A percentile compares a stretch with the other conserved stretches of the same genome.
Evolutionary conservation across 1,140 invertebrate genomes (phyloP).

Genomic region (Penaeus indicus): DNA sequence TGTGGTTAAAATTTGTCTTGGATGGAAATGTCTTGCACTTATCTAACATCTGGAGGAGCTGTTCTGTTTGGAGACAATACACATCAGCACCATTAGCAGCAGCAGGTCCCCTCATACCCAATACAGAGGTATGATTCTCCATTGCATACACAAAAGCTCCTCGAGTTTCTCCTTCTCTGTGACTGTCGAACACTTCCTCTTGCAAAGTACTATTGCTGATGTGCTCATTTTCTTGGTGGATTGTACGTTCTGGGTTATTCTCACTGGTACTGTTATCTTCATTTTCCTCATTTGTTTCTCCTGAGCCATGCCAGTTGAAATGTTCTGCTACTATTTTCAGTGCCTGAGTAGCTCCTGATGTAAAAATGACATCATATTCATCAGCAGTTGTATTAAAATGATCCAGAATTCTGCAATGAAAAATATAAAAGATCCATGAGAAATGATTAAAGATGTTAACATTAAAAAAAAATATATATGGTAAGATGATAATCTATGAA

Average conservation of each 20-base stretch:
- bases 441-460: conserved; percentile 6
- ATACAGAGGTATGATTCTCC: conserved; percentile 95
- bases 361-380: conserved; percentile 91
- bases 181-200: neutral
- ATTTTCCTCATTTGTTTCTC: neutral
- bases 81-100: conserved; percentile 63
- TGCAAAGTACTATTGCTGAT: neutral
- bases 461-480: neutral
- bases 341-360: conserved; percentile 87
- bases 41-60: conserved; percentile 8
- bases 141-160: conserved; percentile 85
- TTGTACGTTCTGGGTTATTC: too few relatives aligned
- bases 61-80: conserved; percentile 17
- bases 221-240: neutral
- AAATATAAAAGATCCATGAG: conserved; percentile 55
- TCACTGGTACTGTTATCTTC: too few relatives aligned
- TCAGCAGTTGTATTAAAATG: conserved; percentile 86
- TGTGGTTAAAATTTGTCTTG: too few relatives aligned
- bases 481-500: too few relatives aligned
- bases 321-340: conserved; percentile 87
- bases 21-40: neutral
- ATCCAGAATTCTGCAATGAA: conserved; percentile 79
- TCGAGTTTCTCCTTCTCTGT: conserved; percentile 52
- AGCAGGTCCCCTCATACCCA: conserved; percentile 84
- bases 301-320: conserved; percentile 76